These are phyloP conservation scores for Chondrilla cf. caribensis DNA, from an alignment of 37 sponge, comb jelly and placozoan species.

Conservation along the genomic window DNA sequence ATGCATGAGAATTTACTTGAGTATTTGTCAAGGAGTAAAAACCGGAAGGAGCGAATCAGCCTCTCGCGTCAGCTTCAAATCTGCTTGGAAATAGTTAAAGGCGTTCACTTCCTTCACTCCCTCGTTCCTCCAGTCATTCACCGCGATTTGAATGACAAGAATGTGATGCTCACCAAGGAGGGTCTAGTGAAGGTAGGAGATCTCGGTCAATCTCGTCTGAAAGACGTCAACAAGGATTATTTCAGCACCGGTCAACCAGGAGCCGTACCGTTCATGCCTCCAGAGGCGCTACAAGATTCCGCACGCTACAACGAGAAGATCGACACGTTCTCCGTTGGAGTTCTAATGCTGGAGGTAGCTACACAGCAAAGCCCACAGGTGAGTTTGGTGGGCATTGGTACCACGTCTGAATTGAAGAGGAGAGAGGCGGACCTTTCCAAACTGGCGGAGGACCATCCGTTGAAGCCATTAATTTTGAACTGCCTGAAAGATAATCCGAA, in stretches of 20 bases:
- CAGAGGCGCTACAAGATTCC: neutral
- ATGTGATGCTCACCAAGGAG: neutral
- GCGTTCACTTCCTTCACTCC: neutral
- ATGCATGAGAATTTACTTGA: neutral
- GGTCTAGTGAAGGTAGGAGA: neutral
- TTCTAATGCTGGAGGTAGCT: neutral
- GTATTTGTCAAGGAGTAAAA: neutral
- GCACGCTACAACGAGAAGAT: neutral
- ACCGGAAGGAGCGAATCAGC: neutral
- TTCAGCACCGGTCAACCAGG: neutral
- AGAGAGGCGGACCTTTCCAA: neutral
- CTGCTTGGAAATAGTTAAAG: neutral
- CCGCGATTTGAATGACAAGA: constrained; percentile 4
- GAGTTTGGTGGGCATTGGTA: neutral
- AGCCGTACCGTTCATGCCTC: neutral
- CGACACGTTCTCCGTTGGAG: neutral
- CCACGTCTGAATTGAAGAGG: neutral
- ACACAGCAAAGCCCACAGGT: neutral
- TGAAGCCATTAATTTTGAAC: neutral
- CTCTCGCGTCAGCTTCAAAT: neutral
- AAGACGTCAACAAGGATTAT: neutral
- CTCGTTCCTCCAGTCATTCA: neutral
- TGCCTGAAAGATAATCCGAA: neutral
- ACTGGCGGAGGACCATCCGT: neutral
- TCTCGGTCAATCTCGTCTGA: constrained; percentile 7